Evolutionary conservation across 2,888 invertebrate genomes (phyloP).

Genomic region (Beris chalybata): DNA sequence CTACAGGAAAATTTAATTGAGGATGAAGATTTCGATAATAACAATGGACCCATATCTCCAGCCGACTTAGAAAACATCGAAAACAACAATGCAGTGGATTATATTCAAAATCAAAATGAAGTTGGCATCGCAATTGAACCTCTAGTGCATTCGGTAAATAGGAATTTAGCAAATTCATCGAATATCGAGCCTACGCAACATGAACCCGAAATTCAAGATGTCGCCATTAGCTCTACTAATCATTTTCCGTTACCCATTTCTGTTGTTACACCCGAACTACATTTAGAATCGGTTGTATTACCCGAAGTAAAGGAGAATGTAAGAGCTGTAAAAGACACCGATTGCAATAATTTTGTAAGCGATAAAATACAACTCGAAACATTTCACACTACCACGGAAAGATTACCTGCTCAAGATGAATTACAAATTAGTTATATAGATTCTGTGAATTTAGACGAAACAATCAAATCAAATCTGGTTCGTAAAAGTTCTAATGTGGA

Average conservation of each 20-base stretch:
- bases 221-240: conserved; percentile 30
- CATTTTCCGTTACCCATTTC: background rate
- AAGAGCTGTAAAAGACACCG: too few species aligned
- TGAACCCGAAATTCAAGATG: conserved; percentile 18
- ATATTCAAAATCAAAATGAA: conserved; percentile 50
- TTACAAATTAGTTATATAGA: too few species aligned
- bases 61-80: conserved; percentile 63
- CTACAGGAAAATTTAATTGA: conserved; percentile 38
- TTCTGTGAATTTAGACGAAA: too few species aligned
- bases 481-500: too few species aligned
- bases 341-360: too few species aligned
- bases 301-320: too few species aligned
- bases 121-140: conserved; percentile 34
- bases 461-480: too few species aligned
- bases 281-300: too few species aligned
- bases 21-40: conserved; percentile 54
- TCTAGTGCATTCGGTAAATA: conserved; percentile 34
- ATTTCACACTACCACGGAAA: too few species aligned
- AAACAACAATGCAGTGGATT: conserved; percentile 61
- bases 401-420: too few species aligned
- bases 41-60: conserved; percentile 61
- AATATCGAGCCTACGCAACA: background rate
- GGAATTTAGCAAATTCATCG: conserved; percentile 27
- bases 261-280: too few species aligned
- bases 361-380: too few species aligned